These are phyloP conservation scores for Aphaenogaster rudis DNA, from an alignment of 1,140 invertebrate genomes.

Conservation along the genomic window DNA sequence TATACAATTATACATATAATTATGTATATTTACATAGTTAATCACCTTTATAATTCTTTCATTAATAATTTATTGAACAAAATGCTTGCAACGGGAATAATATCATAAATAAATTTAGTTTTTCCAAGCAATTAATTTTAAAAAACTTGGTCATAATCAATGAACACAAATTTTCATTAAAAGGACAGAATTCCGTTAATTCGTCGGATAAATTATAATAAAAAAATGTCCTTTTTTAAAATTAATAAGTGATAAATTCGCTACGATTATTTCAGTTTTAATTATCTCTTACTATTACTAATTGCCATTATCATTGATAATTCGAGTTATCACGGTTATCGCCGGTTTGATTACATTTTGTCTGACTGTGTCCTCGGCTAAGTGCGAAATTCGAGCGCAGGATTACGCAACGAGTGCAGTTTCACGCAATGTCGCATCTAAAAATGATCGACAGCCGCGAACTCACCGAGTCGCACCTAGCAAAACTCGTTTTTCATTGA, in stretches of 20 bases:
- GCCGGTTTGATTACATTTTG: neutral
- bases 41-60: neutral
- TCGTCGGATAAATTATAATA: neutral
- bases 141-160: neutral
- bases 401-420: slow-evolving; percentile 18
- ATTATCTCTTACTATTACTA: neutral
- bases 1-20: neutral
- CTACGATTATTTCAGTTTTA: neutral
- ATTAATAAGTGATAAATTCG: neutral
- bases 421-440: neutral
- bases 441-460: slow-evolving; percentile 2
- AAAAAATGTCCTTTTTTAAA: neutral
- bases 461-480: neutral
- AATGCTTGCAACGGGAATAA: neutral
- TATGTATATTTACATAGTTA: neutral
- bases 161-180: neutral
- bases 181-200: neutral
- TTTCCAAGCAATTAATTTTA: neutral
- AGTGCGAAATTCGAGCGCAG: neutral
- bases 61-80: slow-evolving; percentile 7
- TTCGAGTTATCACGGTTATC: neutral
- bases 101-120: neutral
- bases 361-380: neutral
- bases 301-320: neutral
- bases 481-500: slow-evolving; percentile 39